Base-by-base conservation (phyloP, 2,888 invertebrate genomes). In the Pristionchus mayeri region DNA sequence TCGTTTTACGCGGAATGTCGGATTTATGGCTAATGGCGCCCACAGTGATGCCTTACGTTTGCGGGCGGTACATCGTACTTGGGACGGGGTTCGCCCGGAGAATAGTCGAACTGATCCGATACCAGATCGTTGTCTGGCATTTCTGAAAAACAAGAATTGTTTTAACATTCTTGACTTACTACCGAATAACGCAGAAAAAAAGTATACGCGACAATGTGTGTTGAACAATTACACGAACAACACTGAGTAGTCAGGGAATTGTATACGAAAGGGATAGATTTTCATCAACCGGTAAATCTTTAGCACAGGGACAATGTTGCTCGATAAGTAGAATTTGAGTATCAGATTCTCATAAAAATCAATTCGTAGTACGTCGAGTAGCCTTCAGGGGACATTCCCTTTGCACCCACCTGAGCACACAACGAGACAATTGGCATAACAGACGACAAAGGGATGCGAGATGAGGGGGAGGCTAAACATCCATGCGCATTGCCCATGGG, bases 81-180 rank as follows among this genome's bases (percentile, higher is more conserved):
- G 2, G 71, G 71, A 0, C 71, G 71, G 3, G 71, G 71, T 24
- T 71, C 71, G 9, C 71, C 71, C 44, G 71, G 40, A 0, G 71
- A 71, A 11, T 71, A 71, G 40, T 71, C 71, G 71, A 71, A 71
- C 71, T 71, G 71, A 24, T 71, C 71, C 21, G 71, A 71, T 3
- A 44, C 71, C 71, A 71, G 71, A 71, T 71, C 71, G 71, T 24
- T 71, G 71, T 71, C 71, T n/a, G 37, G 71, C 71, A 71, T 71
- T 1, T 0, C 37, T 67, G 63, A 2, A 18, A 63, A 24, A 63
- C n/a, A 54, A 54, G 21, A 7, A 54, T 54, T 54, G 21, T 4
- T 54, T 54, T 6, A 44, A 44, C 44, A 57, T 57, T n/a, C n/a
- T n/a, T 7, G 1, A 54, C 18, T 3, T n/a, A 16, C 54, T 21